Base-by-base conservation (phyloP, 2,888 invertebrate species). In the Pollenia labialis region DNA sequence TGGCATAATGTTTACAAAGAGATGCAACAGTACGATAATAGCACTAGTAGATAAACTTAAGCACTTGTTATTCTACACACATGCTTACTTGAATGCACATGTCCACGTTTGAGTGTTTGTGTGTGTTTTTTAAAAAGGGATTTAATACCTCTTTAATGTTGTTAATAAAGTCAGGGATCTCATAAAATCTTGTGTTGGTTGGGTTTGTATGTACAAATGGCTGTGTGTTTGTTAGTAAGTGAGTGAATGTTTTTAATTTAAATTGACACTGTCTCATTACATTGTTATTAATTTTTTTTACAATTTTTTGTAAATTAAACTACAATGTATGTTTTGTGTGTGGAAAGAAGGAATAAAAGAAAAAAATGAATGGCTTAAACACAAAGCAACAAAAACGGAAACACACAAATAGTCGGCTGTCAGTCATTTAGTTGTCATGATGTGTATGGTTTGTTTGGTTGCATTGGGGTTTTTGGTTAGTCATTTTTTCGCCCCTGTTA, bases 251-350 rank as follows among this genome's bases (percentile, higher is more conserved):
- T 79, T 81, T 85, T 85, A 76, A 86, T 76, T 86, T 76, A 72
- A 83, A 71, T 71, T 83, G 80, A 81, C 80, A 83, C 71, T 76
- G 80, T 83, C 83, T 86, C 86, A 83, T 86, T 86, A 83, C 52
- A 72, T 72, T 83, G 80, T 81, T 83, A 81, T 83, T 85, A 85
- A 79, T 81, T 69, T 66, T 32, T 42, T 42, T 56, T 56, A 12
- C 9, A 14, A 23, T 32, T 60, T 54, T 52, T 44, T 80, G 23
- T n/a, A 76, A 76, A 58, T 81, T 58, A 52, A 83, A 76, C 54
- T 76, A 64, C 54, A 48, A 46, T 62, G 40, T 32, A 8, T 48
- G 11, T 56, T 11, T 23, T 54, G 44, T 60, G 2, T 75, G 76
- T 14, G 72, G 8, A 48, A 23, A 2, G 18, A 18, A 58, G 48